Evolutionary conservation across 2,797 vertebrate species (phyloP).

Genomic region (Taeniopygia guttata): DNA sequence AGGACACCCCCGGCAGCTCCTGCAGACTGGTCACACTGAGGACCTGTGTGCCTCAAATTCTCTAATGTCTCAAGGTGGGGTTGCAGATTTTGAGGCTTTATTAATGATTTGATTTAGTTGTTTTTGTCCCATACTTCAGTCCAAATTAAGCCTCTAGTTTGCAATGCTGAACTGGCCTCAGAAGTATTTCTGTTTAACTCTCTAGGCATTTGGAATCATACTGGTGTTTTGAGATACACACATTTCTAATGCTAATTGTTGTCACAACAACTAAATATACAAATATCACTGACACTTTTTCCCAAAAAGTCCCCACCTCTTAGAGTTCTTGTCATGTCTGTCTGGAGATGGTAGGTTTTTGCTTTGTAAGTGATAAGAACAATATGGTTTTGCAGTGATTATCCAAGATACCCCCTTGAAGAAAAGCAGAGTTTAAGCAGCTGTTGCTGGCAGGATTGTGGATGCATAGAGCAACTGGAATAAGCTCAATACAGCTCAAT

Average conservation of each 20-base stretch:
- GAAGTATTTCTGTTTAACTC: neutral
- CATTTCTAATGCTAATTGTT: neutral
- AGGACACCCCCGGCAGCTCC: neutral
- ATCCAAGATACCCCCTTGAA: neutral
- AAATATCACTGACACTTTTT: neutral
- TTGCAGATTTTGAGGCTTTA: neutral
- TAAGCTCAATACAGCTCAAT: neutral
- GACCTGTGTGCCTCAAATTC: neutral
- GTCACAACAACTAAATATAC: neutral
- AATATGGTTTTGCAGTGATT: neutral
- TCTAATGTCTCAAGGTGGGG: neutral
- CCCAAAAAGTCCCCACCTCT: accelerated
- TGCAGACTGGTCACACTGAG: neutral
- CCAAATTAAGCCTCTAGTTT: neutral
- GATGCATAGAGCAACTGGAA: neutral
- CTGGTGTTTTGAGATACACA: neutral
- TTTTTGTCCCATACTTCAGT: neutral
- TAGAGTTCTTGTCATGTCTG: neutral
- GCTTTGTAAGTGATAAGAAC: neutral
- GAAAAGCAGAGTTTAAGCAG: neutral
- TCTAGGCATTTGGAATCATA: neutral
- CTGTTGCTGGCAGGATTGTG: neutral
- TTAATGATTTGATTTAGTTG: neutral
- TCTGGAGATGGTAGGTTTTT: neutral
- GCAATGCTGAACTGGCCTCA: neutral